Evolutionary conservation across 2,113 vertebrate species (phyloP).

Genomic region (Mustela lutreola): DNA sequence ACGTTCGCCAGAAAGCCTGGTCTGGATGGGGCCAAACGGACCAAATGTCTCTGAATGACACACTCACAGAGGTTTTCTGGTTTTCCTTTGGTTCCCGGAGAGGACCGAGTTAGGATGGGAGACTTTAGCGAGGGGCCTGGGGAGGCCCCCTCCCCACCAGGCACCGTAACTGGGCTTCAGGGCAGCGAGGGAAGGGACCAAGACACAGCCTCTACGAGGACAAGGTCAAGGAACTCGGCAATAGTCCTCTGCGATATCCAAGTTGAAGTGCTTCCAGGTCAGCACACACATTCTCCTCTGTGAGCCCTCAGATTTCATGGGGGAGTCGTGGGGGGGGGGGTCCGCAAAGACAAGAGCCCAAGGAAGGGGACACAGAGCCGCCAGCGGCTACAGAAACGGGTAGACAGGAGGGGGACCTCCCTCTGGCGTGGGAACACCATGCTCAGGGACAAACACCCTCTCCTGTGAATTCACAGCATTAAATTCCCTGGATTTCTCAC

Average conservation of each 20-base stretch:
- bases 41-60: not conserved
- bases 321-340: not conserved
- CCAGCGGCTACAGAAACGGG: too few relatives aligned
- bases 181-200: not conserved
- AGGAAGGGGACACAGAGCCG: too few relatives aligned
- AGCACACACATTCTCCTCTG: not conserved
- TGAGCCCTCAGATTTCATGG: not conserved
- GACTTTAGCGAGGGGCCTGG: not conserved
- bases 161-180: fast-evolving
- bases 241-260: fast-evolving
- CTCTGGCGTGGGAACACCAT: fast-evolving
- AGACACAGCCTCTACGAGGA: not conserved
- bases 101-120: not conserved
- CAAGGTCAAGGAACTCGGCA: not conserved
- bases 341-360: fast-evolving
- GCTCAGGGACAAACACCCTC: not conserved
- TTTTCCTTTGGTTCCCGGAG: not conserved
- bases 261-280: too few relatives aligned
- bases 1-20: not conserved
- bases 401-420: fast-evolving
- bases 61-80: not conserved
- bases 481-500: not conserved
- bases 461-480: not conserved
- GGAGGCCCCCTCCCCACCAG: fast-evolving
- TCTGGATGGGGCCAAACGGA: not conserved